phyloP scores from a whole-genome alignment of 1,140 invertebrate genomes.

The Glomeris maerens region DNA sequence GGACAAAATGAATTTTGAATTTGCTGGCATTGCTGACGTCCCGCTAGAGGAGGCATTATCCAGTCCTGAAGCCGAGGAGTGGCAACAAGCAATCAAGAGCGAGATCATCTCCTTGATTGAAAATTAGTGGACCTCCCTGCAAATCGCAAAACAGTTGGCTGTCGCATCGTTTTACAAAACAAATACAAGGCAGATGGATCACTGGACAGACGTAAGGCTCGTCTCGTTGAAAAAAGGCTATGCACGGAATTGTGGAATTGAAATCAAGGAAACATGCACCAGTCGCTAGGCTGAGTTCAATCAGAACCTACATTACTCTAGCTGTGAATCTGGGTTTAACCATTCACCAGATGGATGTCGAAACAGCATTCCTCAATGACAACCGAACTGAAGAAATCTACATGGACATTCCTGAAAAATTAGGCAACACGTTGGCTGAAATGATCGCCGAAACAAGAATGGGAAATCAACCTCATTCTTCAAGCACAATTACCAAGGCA shows the following conservation, averaged over 20 bases:
- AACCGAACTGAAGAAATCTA: too few relatives aligned
- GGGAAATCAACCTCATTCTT: too few relatives aligned
- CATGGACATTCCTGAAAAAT: conserved; percentile 25
- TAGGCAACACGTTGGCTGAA: conserved; percentile 13
- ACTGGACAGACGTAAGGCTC: conserved; percentile 25
- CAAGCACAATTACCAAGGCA: too few relatives aligned
- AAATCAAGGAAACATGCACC: conserved; percentile 29
- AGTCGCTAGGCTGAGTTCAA: conserved; percentile 22
- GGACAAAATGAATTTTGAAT: too few relatives aligned
- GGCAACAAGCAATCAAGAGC: conserved; percentile 28
- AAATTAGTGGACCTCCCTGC: conserved; percentile 25
- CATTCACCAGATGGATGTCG: conserved; percentile 26
- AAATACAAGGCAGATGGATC: too few relatives aligned
- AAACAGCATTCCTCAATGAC: conserved; percentile 28
- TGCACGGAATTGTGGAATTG: conserved; percentile 26
- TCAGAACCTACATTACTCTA: conserved; percentile 23
- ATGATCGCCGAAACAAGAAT: too few relatives aligned
- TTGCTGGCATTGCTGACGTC: too few relatives aligned
- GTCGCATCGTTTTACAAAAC: conserved; percentile 28
- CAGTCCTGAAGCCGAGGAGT: conserved; percentile 20
- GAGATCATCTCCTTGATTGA: conserved; percentile 26
- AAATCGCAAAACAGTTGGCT: conserved; percentile 20
- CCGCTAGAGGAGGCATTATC: conserved; percentile 27
- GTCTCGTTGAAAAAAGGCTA: conserved; percentile 31
- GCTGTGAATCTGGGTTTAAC: too few relatives aligned